Base-by-base conservation (phyloP, 2,888 invertebrate species). In the Aplocera efformata region DNA sequence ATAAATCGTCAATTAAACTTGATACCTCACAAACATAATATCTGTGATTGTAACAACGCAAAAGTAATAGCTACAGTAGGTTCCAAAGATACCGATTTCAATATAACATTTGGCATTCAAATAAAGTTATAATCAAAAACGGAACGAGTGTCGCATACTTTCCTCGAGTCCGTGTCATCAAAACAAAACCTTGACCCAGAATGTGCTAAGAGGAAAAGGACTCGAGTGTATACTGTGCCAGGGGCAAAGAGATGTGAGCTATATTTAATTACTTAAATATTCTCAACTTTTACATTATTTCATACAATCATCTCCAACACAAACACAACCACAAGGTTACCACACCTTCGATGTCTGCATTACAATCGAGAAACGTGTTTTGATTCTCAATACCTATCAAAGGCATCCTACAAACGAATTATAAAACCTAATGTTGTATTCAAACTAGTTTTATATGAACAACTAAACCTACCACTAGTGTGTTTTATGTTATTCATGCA, bases 131-230 rank as follows among this genome's bases (percentile, higher is more conserved):
- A 36, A 28, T 29, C 28, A 25, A 33, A 33, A 39, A 17, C 31
- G 9, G 45, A 41, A 32, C 42, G 60, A 60, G 65, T 51, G 42
- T 44, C 46, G 39, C 56, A 53, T 51, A 50, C 69, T 76, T 74
- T 72, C 73, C 69, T 69, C 62, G 60, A 70, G 67, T 67, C 64
- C 51, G 49, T 53, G 58, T 60, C 66, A 78, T 77, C 76, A 76
- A 74, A 76, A 77, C 74, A 78, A 55, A 73, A 73, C 85, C 83
- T 82, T 83, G 85, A 82, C 84, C 79, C 67, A 69, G 68, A 71
- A 70, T 62, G 57, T 56, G 54, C 56, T 60, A 69, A 65, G 67
- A 72, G 72, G 72, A 75, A 74, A 77, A 75, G 67, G 65, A 75
- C 42, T 51, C 34, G 42, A 37, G 32, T 31, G 35, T 44, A 42